Percentiles rank a stretch among this genome's conserved stretches.
Evolutionary conservation across 2,888 invertebrate genomes (phyloP).

Genomic region (Thyatira batis): DNA sequence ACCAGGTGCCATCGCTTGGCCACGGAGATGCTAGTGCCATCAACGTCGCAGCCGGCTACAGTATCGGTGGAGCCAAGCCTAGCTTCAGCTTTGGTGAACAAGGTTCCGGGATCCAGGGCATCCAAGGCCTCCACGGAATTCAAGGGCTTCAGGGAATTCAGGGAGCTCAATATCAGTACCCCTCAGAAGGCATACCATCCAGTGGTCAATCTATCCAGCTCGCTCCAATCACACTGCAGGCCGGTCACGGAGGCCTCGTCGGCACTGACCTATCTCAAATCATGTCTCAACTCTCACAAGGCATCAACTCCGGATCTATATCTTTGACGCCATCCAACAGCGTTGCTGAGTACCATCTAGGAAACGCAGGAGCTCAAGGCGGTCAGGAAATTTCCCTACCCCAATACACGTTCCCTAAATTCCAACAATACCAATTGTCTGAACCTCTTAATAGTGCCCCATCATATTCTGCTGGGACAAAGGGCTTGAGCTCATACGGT

Average conservation of each 20-base stretch:
- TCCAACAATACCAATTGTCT: constrained; percentile 56
- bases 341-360: constrained; percentile 58
- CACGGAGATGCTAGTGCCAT: constrained; percentile 71
- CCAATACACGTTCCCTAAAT: constrained; percentile 58
- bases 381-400: constrained; percentile 56
- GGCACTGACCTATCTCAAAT: constrained; percentile 65
- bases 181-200: constrained; percentile 51
- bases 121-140: no score
- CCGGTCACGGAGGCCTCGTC: constrained; percentile 50
- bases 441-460: constrained; percentile 56
- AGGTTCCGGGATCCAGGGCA: no score
- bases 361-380: constrained; percentile 45
- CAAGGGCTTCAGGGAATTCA: no score
- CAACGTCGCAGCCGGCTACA: constrained; percentile 75
- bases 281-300: constrained; percentile 69
- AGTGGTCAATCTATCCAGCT: constrained; percentile 63
- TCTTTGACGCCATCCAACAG: constrained; percentile 54
- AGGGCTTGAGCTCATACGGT: constrained; percentile 69
- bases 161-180: constrained; percentile 42
- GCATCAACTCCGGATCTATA: constrained; percentile 62
- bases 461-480: constrained; percentile 66
- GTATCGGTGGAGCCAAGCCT: constrained; percentile 71
- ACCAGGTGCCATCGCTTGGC: constrained; percentile 42
- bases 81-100: constrained; percentile 55
- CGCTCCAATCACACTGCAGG: constrained; percentile 65